A percentile compares a stretch with the other conserved stretches of the same genome.
These are phyloP conservation scores for Corythaeola cristata DNA, from an alignment of 2,113 vertebrate genomes.

Conservation along the genomic window DNA sequence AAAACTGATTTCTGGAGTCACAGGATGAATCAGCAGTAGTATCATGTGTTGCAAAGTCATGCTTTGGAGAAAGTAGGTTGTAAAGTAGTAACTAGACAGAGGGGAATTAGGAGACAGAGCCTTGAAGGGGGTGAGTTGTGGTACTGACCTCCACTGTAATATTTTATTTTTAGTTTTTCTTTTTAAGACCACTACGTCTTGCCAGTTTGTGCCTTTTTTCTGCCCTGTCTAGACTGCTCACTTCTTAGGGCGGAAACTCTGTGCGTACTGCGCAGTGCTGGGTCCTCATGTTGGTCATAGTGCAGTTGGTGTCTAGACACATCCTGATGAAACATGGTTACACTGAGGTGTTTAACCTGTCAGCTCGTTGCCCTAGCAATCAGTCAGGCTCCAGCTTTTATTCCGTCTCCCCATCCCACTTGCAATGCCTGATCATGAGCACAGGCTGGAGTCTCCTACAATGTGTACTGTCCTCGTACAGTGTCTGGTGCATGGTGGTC, in stretches of 20 bases:
- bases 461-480: rapidly evolving
- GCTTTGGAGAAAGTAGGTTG: neutral
- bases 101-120: neutral
- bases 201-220: neutral
- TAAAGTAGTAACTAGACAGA: neutral
- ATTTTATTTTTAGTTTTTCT: neutral
- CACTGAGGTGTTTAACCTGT: neutral
- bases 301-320: neutral
- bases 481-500: neutral
- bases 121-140: neutral
- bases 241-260: neutral
- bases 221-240: neutral
- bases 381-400: neutral
- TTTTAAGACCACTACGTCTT: neutral
- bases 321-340: neutral
- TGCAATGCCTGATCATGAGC: neutral
- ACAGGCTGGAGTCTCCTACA: neutral
- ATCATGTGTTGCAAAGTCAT: neutral
- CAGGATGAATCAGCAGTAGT: neutral
- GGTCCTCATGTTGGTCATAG: neutral
- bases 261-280: too few species aligned
- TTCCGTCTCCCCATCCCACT: neutral
- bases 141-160: neutral
- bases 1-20: neutral
- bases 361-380: neutral